phyloP scores from a whole-genome alignment of 2,113 vertebrate species.

The Gambusia affinis region DNA sequence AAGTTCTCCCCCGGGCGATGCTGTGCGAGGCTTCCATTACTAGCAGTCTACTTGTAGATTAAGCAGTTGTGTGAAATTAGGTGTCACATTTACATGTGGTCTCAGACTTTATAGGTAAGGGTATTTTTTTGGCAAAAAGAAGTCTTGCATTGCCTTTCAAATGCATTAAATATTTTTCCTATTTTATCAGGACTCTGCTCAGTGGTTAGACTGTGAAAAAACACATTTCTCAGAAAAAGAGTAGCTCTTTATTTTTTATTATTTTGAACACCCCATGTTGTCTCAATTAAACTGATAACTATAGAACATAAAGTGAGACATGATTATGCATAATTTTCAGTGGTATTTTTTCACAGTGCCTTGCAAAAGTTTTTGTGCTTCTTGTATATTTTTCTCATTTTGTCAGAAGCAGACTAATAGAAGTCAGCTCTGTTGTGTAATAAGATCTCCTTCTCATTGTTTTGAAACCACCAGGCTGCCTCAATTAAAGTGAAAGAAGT shows the following conservation, averaged over 20 bases:
- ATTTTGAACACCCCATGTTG: background rate
- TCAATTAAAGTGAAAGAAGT: background rate
- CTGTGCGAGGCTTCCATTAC: slow-evolving; percentile 15
- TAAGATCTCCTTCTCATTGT: too few relatives aligned
- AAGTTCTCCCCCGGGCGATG: slow-evolving; percentile 25
- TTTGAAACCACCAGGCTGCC: too few relatives aligned
- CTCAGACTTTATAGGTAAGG: slow-evolving; percentile 16
- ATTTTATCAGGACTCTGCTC: background rate
- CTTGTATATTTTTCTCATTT: too few relatives aligned
- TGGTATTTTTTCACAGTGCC: background rate
- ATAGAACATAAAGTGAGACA: background rate
- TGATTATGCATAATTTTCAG: background rate
- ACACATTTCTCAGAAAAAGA: background rate
- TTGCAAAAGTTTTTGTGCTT: too few relatives aligned
- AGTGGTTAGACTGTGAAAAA: background rate
- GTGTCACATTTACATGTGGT: slow-evolving; percentile 25
- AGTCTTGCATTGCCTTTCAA: background rate
- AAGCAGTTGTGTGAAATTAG: slow-evolving; percentile 27
- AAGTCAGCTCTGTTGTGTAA: too few relatives aligned
- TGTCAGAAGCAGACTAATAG: too few relatives aligned
- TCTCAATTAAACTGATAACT: background rate
- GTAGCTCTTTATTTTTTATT: background rate
- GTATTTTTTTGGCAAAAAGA: slow-evolving; percentile 1
- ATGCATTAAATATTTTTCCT: background rate
- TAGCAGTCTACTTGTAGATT: slow-evolving; percentile 15